A percentile compares a stretch with the other conserved stretches of the same genome.
Evolutionary conservation across 2,797 vertebrate species (phyloP).

Genomic region (Muscicapa comitata): DNA sequence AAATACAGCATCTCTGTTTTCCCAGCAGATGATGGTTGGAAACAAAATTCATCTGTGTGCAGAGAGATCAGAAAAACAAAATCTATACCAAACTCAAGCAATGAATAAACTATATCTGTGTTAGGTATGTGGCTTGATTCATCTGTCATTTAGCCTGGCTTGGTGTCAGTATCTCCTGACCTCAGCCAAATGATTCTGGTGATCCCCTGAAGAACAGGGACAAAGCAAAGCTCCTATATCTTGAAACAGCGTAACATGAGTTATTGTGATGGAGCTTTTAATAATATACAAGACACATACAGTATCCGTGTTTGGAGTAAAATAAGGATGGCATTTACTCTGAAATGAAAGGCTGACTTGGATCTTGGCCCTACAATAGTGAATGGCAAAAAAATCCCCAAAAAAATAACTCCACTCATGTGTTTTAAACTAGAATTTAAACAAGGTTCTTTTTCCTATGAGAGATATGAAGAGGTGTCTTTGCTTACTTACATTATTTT

Average conservation of each 20-base stretch:
- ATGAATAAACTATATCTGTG: background rate
- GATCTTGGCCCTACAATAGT: background rate
- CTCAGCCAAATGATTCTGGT: background rate
- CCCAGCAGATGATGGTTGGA: background rate
- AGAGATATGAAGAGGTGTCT: background rate
- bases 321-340: background rate
- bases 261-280: background rate
- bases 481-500: background rate
- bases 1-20: background rate
- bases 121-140: background rate
- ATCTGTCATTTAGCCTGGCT: background rate
- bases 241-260: background rate
- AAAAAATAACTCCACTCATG: background rate
- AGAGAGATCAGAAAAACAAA: background rate
- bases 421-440: background rate
- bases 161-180: background rate
- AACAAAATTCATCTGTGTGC: slow-evolving; percentile 7
- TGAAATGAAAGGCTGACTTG: background rate
- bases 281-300: background rate
- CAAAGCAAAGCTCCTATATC: background rate
- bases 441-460: background rate
- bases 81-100: background rate
- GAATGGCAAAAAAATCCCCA: background rate
- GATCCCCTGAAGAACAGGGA: background rate
- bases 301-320: background rate